A percentile compares a stretch with the other conserved stretches of the same genome.
Evolutionary conservation across 2,797 vertebrate genomes (phyloP).

Genomic region (Poeciliopsis turneri): DNA sequence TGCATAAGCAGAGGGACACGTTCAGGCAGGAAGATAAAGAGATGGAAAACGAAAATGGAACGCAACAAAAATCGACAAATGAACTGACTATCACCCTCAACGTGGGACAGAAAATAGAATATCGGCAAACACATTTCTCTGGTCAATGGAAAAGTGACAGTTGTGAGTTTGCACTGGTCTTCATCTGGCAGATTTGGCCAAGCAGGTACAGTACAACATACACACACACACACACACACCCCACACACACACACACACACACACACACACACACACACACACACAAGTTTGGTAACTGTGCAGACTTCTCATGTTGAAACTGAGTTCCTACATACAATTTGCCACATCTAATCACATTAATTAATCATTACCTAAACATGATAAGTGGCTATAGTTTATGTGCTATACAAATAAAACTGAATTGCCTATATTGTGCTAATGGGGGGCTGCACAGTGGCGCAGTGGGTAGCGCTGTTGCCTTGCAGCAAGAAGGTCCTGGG

Average conservation of each 20-base stretch:
- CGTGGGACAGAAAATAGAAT: constrained; percentile 41
- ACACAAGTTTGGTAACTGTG: background rate
- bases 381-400: background rate
- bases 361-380: background rate
- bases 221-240: too few species aligned
- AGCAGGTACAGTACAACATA: background rate
- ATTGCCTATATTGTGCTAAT: too few species aligned
- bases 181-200: background rate
- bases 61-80: constrained; percentile 28
- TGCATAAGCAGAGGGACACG: constrained; percentile 28
- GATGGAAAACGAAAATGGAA: constrained; percentile 9
- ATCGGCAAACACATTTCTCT: constrained; percentile 26
- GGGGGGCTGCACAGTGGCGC: too few species aligned
- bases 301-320: background rate
- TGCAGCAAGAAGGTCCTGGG: too few species aligned
- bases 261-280: too few species aligned
- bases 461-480: too few species aligned
- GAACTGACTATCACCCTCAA: constrained; percentile 35
- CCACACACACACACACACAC: too few species aligned
- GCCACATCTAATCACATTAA: background rate
- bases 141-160: constrained; percentile 8
- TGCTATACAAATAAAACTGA: too few species aligned
- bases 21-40: constrained; percentile 31
- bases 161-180: background rate
- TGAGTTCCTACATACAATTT: background rate